A percentile compares a stretch with the other conserved stretches of the same genome.
phyloP scores from a whole-genome alignment of 2,888 invertebrate genomes.

The Apamea epomidion region DNA sequence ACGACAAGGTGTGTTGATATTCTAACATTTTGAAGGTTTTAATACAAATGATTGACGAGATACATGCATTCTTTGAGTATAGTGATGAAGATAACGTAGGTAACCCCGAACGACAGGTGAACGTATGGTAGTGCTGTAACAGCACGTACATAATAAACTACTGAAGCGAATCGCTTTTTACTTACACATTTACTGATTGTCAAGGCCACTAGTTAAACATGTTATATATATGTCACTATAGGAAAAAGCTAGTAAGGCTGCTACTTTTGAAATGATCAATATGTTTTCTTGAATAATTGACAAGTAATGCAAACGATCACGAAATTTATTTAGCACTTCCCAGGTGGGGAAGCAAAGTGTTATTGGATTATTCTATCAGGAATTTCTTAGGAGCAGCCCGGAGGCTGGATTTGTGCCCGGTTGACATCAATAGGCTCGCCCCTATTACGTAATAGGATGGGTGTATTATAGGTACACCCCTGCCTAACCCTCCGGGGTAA shows the following conservation, averaged over 20 bases:
- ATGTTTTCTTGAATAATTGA: neutral
- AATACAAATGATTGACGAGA: neutral
- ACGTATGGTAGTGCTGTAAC: neutral
- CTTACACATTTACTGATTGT: constrained; percentile 18
- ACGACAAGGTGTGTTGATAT: neutral
- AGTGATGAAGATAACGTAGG: neutral
- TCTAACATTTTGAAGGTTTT: neutral
- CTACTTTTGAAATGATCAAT: neutral
- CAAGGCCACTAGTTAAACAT: constrained; percentile 16
- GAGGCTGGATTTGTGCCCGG: neutral
- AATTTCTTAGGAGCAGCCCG: neutral
- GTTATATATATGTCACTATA: neutral
- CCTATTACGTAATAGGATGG: too few species aligned
- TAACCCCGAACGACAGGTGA: neutral
- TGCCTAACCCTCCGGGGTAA: neutral
- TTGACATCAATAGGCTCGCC: neutral
- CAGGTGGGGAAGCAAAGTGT: neutral
- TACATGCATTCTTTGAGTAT: neutral
- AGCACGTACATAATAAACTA: constrained; percentile 14
- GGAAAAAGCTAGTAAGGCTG: neutral
- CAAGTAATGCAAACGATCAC: neutral
- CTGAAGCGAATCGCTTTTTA: constrained; percentile 33
- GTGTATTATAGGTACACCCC: neutral
- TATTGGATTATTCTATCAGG: neutral
- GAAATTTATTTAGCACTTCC: neutral